phyloP scores from a whole-genome alignment of 2,797 vertebrate genomes.

The Leuciscus waleckii region DNA sequence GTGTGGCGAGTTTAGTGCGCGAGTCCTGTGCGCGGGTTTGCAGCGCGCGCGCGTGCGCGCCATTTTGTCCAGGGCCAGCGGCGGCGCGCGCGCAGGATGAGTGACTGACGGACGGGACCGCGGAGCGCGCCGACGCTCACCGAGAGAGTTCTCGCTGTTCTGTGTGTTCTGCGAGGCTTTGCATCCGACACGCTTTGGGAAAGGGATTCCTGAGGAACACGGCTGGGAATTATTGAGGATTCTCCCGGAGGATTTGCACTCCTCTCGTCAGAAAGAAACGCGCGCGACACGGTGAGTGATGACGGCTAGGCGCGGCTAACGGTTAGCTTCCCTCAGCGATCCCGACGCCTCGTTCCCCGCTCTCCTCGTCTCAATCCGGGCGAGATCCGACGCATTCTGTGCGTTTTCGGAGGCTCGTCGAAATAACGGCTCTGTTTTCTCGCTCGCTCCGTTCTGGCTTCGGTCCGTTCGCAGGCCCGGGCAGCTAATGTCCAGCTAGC shows the following conservation, averaged over 20 bases:
- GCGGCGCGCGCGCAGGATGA: constrained; percentile 49
- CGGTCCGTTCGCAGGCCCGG: constrained; percentile 1
- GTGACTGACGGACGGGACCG: constrained; percentile 44
- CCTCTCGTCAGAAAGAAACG: constrained; percentile 60
- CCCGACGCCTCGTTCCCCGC: constrained; percentile 6
- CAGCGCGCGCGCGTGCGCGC: constrained; percentile 85
- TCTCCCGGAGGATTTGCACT: constrained; percentile 45
- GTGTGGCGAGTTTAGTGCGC: neutral
- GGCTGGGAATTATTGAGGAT: constrained; percentile 20
- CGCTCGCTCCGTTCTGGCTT: neutral
- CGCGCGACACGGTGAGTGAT: constrained; percentile 68
- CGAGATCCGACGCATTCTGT: neutral
- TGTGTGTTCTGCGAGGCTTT: constrained; percentile 63
- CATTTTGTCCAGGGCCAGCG: constrained; percentile 81
- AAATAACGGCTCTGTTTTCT: neutral
- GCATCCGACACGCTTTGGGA: constrained; percentile 33
- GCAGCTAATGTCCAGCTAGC: constrained; percentile 21
- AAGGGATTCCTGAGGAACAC: constrained; percentile 39
- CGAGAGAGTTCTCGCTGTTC: constrained; percentile 65
- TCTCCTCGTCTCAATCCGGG: neutral
- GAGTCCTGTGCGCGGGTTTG: constrained; percentile 84
- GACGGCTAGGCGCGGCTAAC: constrained; percentile 53
- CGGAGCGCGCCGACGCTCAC: constrained; percentile 55
- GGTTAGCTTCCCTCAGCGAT: constrained; percentile 30
- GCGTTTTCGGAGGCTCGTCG: neutral